Evolutionary conservation across 2,888 invertebrate genomes (phyloP), one percentile per base, ranked within the genome.

Genomic region (Scrobipalpa atriplicella): DNA sequence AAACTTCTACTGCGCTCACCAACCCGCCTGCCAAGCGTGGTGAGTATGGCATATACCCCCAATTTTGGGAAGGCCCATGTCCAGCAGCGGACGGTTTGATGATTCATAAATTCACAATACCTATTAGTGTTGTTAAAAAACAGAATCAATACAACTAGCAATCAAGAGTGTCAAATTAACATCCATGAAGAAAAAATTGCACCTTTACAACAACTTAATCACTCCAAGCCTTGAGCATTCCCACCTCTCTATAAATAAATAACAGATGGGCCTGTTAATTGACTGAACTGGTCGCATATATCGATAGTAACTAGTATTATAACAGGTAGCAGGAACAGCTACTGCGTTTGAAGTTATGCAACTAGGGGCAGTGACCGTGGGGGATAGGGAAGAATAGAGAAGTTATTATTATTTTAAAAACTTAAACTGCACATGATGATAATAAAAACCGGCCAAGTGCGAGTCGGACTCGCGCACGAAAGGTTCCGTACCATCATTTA

Each of bases 281-380:
- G 47, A 47, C n/a, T 16, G 47, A 47, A 47, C 47, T 16, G 16
- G 47, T 47, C 47, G n/a, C 47, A 47, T 47, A 47, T 47, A 47
- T 47, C 47, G 47, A 47, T 47, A 47, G 47, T 47, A 47, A 47
- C 47, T 47, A 47, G 47, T 47, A 47, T 47, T 47, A 47, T 47
- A 56, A 56, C 54, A 56, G 54, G 54, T 56, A 56, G 10, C 21
- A 21, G 52, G 18, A 56, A 56, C 54, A 56, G 54, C 54, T 56
- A 21, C 54, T 6, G 47, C 47, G 13, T 41, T 41, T n/a, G 54
- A 21, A 21, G 54, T 56, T 56, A 56, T 56, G 54, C 54, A 56
- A 56, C 54, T 56, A 5, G 13, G 54, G 54, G 54, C 54, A 56
- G 11, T 56, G 54, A 56, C 54, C 21, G 54, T 52, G 18, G 19